Base-by-base conservation (phyloP, 2,888 invertebrate genomes). In the Cyrtodaria siliqua region DNA sequence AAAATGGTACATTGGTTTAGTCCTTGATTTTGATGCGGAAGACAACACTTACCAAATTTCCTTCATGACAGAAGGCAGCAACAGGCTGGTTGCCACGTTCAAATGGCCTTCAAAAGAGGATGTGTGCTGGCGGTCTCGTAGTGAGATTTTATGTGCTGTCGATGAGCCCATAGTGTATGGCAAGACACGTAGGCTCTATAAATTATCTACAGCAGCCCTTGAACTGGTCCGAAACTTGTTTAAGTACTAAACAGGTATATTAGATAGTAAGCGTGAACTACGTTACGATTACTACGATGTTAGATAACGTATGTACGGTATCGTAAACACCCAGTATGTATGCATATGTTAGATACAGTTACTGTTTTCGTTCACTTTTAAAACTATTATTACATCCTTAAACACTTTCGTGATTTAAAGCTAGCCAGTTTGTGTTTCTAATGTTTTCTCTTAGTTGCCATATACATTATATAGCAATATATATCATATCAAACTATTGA, bases 1-100 rank as follows among this genome's bases (percentile, higher is more conserved):
- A 1, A 47, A 69, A 18, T 69, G 69, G 69, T 61, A 53, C 26
- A 61, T 69, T 16, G 69, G 69, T 16, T 24, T 61, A 55, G 18
- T 69, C 3, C 38, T 61, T 2, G 44, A 69, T 2, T 24, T 23
- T 50, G 69, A 61, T 23, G 14, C 27, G 14, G 44, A 44, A 27
- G 61, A 69, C 12, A 20, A 23, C 16, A 52, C 59, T 12, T 59
- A 59, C 18, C 24, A 50, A 42, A 57, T 67, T 20, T 47, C 50
- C 9, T 67, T 57, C 27, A 40, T 68, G 60, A 38, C 23, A 26
- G 42, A 59, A 24, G 50, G 49, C 14, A 50, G 16, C 14, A 18
- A 24, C 14, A 40, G 50, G 40, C 26, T 14, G 16, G 20, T 38
- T n/a, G 3, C 16, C 38, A 63, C 42, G 6, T 52, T 52, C 26